These are phyloP conservation scores for Delia radicum DNA, from an alignment of 1,140 invertebrate species.

Conservation along the genomic window DNA sequence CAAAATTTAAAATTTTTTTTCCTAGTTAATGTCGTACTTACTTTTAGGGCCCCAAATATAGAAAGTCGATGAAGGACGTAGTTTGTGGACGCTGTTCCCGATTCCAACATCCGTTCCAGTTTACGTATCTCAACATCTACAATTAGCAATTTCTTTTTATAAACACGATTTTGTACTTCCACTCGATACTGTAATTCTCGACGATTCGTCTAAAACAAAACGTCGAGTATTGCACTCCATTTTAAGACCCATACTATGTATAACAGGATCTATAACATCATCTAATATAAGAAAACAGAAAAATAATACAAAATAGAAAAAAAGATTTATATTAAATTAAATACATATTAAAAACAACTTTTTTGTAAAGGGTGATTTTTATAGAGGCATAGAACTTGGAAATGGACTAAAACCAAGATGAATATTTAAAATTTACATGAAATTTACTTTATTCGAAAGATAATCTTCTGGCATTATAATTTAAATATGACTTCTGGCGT, in stretches of 20 bases:
- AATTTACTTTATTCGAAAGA: no score
- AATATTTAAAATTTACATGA: no score
- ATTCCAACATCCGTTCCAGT: slow-evolving; percentile 69
- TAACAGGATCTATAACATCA: slow-evolving; percentile 75
- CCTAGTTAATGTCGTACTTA: no score
- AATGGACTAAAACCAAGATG: no score
- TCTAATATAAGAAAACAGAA: slow-evolving; percentile 40
- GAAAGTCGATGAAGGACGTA: slow-evolving; percentile 61
- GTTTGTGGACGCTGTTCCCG: slow-evolving; percentile 58
- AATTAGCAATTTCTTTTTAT: slow-evolving; percentile 77
- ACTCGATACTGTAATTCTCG: slow-evolving; percentile 81
- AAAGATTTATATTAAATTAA: background rate
- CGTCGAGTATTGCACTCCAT: slow-evolving; percentile 84
- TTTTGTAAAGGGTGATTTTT: no score
- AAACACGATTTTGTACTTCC: slow-evolving; percentile 88
- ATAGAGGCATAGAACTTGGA: no score
- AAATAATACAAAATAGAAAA: no score
- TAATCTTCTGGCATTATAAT: no score
- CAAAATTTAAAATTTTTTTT: no score
- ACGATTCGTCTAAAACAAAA: slow-evolving; percentile 70
- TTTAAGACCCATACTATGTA: slow-evolving; percentile 82
- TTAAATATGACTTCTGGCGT: no score
- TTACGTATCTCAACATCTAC: slow-evolving; percentile 78
- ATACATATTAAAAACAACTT: background rate
- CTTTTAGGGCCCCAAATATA: slow-evolving; percentile 57